Evolutionary conservation across 2,113 vertebrate genomes (phyloP).

Genomic region (Lamprotornis superbus): DNA sequence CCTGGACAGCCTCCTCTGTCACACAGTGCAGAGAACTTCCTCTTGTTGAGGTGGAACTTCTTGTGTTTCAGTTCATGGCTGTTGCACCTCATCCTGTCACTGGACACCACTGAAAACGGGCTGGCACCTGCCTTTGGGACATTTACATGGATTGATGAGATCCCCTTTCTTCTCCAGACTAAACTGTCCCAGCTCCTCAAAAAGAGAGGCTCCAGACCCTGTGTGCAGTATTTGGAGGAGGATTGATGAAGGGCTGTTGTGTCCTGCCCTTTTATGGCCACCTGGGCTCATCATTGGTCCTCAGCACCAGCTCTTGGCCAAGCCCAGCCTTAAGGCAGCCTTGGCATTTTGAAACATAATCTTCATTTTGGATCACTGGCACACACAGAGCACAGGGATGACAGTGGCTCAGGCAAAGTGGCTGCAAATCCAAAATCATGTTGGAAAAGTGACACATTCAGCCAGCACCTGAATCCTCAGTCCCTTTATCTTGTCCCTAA

Average conservation of each 20-base stretch:
- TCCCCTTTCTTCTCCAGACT: not conserved
- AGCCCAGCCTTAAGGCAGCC: not conserved
- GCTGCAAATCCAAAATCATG: not conserved
- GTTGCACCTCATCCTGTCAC: not conserved
- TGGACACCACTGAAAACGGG: not conserved
- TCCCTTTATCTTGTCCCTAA: not conserved
- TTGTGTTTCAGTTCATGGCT: not conserved
- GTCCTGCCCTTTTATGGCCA: not conserved
- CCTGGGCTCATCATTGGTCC: not conserved
- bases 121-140: not conserved
- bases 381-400: not conserved
- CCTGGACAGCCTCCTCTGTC: not conserved
- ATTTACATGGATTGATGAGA: not conserved
- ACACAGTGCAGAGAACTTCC: not conserved
- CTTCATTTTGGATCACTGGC: not conserved
- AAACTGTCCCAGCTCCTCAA: not conserved
- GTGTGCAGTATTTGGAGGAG: constrained; percentile 3
- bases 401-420: not conserved
- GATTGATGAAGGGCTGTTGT: not conserved
- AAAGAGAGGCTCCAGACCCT: not conserved
- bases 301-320: not conserved
- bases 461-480: not conserved
- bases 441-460: not conserved
- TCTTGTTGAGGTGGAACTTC: not conserved
- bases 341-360: not conserved